Base-by-base conservation (phyloP, 2,888 invertebrate genomes). In the Catocala fraxini region DNA sequence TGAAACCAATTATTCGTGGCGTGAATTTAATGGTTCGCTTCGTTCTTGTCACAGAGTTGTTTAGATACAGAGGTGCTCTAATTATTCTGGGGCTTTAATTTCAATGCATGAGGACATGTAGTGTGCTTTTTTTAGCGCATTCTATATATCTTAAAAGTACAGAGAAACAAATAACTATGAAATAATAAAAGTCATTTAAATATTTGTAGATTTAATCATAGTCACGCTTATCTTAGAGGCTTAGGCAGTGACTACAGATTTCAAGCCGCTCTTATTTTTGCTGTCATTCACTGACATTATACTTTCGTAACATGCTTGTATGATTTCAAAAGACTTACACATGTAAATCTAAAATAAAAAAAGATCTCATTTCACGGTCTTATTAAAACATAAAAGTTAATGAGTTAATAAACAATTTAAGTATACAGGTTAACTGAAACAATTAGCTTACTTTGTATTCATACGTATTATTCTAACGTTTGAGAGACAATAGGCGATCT, bases 1-100 rank as follows among this genome's bases (percentile, higher is more conserved):
- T 89, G 89, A 84, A 88, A 88, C 85, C 86, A 91, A 90, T 91
- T 90, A 90, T 85, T 83, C 81, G 81, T 84, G 81, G 89, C 84
- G 86, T 85, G 86, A 89, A 87, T 87, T 88, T 87, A 87, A 86
- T 87, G 86, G 82, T 84, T 73, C 75, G 69, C 71, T 75, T 73
- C 73, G 65, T 75, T 71, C 69, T 73, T 67, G 69, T 73, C 73
- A 75, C 65, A 75, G 75, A 75, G 63, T 62, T 75, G 54, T 65
- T 71, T 59, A 61, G 58, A 33, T 53, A 56, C 59, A 77, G 75
- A 73, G 47, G 53, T 62, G 67, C n/a, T 65, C 47, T 63, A 49
- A 56, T 65, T 62, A 48, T 4, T 49, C 59, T 58, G 59, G 25
- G 25, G 4, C 4, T 25, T 25, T 25, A 25, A 25, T 25, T 25